A percentile compares a stretch with the other conserved stretches of the same genome.
Evolutionary conservation across 1,140 invertebrate species (phyloP).

Genomic region (Papilio xuthus): DNA sequence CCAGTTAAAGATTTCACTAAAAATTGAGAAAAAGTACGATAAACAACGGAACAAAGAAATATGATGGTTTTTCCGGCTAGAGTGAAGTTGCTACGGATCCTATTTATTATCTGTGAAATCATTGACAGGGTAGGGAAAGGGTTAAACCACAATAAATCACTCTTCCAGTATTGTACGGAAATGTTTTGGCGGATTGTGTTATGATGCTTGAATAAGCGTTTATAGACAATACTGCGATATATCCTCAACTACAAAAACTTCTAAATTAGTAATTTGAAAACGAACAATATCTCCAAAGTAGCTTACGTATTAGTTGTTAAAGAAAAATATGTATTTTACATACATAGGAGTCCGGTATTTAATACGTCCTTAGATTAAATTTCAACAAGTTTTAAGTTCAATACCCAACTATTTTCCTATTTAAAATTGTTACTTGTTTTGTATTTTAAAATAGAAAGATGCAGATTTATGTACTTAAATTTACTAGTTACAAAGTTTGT

Average conservation of each 20-base stretch:
- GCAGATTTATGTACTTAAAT: constrained; percentile 1
- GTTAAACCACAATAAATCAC: not conserved
- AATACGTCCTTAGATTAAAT: not conserved
- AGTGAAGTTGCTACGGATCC: not conserved
- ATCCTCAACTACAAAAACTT: not conserved
- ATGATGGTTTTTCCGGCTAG: not conserved
- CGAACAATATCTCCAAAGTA: not conserved
- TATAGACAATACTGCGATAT: not conserved
- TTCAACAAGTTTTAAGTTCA: not conserved
- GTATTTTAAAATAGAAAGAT: not conserved
- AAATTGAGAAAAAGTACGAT: not conserved
- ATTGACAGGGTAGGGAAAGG: not conserved
- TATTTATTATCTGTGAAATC: constrained; percentile 6
- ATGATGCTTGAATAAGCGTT: constrained; percentile 1
- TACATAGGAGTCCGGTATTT: not conserved
- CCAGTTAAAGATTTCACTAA: not conserved
- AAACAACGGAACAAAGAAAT: not conserved
- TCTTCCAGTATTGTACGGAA: not conserved
- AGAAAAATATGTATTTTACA: not conserved
- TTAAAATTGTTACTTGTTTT: not conserved
- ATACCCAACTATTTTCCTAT: not conserved
- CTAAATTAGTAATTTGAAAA: not conserved
- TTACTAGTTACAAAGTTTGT: not conserved
- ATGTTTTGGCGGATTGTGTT: not conserved
- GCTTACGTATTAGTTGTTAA: not conserved